These are phyloP conservation scores for Lophochroa leadbeateri DNA, from an alignment of 2,113 vertebrate genomes.

Conservation along the genomic window DNA sequence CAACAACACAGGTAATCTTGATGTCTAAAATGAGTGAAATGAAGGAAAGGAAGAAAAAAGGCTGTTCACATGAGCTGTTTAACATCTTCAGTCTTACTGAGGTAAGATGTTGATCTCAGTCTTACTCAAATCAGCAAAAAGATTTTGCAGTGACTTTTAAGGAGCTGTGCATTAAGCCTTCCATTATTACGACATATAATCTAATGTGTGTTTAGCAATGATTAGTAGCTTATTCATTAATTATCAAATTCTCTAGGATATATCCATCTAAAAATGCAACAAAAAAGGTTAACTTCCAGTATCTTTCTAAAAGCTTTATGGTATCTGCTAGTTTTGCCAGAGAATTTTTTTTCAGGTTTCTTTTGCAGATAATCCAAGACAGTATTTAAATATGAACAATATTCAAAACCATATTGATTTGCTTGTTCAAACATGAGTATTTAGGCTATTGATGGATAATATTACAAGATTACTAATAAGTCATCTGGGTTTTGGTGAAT, in stretches of 20 bases:
- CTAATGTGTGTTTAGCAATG: neutral
- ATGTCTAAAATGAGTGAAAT: neutral
- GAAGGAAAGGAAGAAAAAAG: neutral
- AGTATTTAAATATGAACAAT: neutral
- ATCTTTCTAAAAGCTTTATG: neutral
- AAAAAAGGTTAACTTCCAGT: neutral
- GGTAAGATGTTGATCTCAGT: neutral
- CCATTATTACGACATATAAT: neutral
- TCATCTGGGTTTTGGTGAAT: neutral
- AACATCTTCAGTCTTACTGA: neutral
- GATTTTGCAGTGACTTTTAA: neutral
- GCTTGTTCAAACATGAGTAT: neutral
- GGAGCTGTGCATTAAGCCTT: neutral
- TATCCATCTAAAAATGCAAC: neutral
- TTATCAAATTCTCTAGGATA: neutral
- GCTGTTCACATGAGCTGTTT: neutral
- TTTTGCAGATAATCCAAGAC: neutral
- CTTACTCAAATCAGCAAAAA: neutral
- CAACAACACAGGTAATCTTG: neutral
- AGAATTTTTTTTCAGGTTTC: neutral
- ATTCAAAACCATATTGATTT: neutral
- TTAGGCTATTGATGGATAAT: neutral
- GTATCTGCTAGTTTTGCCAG: neutral
- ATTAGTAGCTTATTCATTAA: neutral
- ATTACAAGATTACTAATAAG: neutral